These are phyloP conservation scores for Xiphorhynchus elegans DNA, from an alignment of 2,113 vertebrate genomes.

Conservation along the genomic window DNA sequence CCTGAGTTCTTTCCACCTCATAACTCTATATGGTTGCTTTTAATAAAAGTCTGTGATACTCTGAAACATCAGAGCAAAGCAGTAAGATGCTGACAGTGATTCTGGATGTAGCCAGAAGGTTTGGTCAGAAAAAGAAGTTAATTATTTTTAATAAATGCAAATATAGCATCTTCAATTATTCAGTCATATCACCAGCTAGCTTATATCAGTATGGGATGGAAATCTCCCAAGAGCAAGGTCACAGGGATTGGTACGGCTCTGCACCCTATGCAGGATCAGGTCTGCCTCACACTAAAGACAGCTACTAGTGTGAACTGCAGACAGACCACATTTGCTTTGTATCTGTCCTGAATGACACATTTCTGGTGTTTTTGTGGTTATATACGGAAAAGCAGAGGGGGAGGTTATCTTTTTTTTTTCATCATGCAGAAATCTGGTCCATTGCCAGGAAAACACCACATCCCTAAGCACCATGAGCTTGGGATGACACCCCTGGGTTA, in stretches of 20 bases:
- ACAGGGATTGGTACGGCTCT: background rate
- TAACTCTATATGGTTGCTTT: background rate
- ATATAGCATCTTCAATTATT: background rate
- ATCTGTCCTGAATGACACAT: background rate
- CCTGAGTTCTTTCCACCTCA: background rate
- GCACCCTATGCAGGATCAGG: background rate
- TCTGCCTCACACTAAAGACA: background rate
- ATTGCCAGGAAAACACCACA: background rate
- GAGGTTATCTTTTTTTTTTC: background rate
- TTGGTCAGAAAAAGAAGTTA: background rate
- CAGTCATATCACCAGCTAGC: background rate
- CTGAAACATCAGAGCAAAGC: background rate
- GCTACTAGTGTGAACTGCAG: fast-evolving
- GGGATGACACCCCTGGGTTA: background rate
- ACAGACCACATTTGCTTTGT: background rate
- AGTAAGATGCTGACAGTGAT: background rate
- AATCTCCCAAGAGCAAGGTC: background rate
- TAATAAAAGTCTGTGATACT: background rate
- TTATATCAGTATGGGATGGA: fast-evolving
- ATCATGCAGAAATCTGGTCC: background rate
- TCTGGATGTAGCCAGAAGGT: background rate
- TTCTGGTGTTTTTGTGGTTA: background rate
- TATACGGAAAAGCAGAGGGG: background rate
- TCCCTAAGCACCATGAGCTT: background rate
- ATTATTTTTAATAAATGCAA: background rate